These are phyloP conservation scores for Sericinus montela DNA, from an alignment of 2,888 invertebrate species.

Conservation along the genomic window DNA sequence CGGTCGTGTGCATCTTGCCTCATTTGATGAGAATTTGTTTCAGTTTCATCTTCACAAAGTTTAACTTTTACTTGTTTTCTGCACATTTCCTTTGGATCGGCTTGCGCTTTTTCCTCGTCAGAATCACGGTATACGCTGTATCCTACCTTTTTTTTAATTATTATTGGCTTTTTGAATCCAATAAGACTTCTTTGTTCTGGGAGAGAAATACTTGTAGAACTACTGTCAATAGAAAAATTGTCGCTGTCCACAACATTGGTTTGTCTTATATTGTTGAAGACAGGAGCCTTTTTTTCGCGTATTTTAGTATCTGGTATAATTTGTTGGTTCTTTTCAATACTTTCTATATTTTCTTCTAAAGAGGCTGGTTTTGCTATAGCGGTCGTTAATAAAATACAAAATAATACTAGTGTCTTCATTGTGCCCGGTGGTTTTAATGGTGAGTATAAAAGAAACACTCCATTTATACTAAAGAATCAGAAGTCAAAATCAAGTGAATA, in stretches of 20 bases:
- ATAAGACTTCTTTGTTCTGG: constrained; percentile 37
- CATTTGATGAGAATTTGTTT: constrained; percentile 32
- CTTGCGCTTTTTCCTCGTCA: constrained; percentile 52
- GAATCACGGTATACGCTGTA: constrained; percentile 56
- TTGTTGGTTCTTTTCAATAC: constrained; percentile 25
- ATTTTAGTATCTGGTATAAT: constrained; percentile 28
- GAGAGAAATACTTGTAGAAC: constrained; percentile 21
- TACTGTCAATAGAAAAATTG: background rate
- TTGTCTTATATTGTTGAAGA: constrained; percentile 10
- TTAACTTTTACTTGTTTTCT: constrained; percentile 59
- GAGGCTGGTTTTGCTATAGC: constrained; percentile 52
- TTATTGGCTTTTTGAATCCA: constrained; percentile 47
- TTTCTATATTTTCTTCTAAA: constrained; percentile 28
- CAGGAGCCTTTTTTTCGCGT: constrained; percentile 46
- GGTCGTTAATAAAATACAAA: constrained; percentile 49
- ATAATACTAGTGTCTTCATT: constrained; percentile 62
- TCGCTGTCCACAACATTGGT: background rate
- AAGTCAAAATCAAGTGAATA: constrained; percentile 20
- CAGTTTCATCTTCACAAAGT: constrained; percentile 47
- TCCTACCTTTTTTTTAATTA: constrained; percentile 55
- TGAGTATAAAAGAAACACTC: constrained; percentile 26
- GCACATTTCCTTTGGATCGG: constrained; percentile 49
- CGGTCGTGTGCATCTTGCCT: constrained; percentile 30
- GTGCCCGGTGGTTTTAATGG: constrained; percentile 49
- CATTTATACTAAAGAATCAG: constrained; percentile 55